Conservation (phyloP, 92 coral and sea anemone genomes). For the Epizoanthus fatuus region DNA sequence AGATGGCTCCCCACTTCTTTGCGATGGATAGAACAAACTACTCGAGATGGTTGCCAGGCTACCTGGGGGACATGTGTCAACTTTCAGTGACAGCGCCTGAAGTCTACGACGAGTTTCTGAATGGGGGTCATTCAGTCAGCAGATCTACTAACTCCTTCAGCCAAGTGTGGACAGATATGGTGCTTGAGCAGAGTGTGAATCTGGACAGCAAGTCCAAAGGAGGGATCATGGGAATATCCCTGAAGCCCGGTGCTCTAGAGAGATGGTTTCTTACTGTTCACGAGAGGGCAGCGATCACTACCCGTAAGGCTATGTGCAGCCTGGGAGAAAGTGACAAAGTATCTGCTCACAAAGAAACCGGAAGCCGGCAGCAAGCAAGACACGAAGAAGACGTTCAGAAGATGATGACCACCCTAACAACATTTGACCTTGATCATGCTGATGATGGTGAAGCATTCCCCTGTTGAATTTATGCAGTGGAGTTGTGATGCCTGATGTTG, state of each 20-base stretch:
- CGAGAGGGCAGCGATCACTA: neutral
- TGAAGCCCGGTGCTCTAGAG: slow-evolving; percentile 40
- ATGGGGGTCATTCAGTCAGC: slow-evolving; percentile 54
- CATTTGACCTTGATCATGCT: too few species aligned
- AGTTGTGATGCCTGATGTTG: too few species aligned
- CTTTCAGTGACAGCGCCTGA: slow-evolving; percentile 39
- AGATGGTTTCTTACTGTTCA: slow-evolving; percentile 47
- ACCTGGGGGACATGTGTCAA: slow-evolving; percentile 63
- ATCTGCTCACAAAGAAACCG: too few species aligned
- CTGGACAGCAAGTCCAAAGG: slow-evolving; percentile 57
- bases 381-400: too few species aligned
- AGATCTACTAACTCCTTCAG: slow-evolving; percentile 55
- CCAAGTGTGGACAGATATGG: slow-evolving; percentile 68
- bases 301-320: too few species aligned
- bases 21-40: slow-evolving; percentile 43
- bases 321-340: too few species aligned
- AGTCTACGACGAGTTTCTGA: slow-evolving; percentile 45
- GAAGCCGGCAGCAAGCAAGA: too few species aligned
- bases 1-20: slow-evolving; percentile 59
- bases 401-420: too few species aligned
- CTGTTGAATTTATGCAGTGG: too few species aligned
- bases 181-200: slow-evolving; percentile 58
- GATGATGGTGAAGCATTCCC: too few species aligned
- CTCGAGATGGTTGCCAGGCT: slow-evolving; percentile 34
- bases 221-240: slow-evolving; percentile 42